Evolutionary conservation across 2,888 invertebrate genomes (phyloP), one percentile per base, ranked within the genome.

Genomic region (Eupithecia vulgata): DNA sequence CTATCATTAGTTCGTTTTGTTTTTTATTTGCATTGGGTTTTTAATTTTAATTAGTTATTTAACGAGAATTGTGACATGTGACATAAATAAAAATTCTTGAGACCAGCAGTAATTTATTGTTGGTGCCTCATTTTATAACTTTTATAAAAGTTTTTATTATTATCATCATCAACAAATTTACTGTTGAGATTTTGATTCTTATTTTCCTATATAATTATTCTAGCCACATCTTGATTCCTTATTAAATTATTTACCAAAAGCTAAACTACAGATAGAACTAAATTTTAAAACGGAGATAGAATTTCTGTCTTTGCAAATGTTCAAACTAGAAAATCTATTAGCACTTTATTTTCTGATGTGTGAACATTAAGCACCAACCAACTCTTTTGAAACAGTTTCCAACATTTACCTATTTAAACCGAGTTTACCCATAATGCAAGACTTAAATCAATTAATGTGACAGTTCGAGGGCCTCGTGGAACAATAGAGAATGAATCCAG

Each of bases 361-460:
- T 59, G 7, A 59, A 59, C 59, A 30, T 61, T 61, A 34, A 61
- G 7, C 34, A 34, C 17, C 64, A 64, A 17, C 15, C 34, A 61
- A 25, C n/a, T 59, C 68, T 66, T 69, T 70, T 68, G 72, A 61
- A 70, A 72, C 59, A 70, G 37, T 3, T 8, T 34, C 25, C 15
- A 65, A 64, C 67, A 70, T 70, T 70, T 66, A 72, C 67, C 64
- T 68, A 72, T 62, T 70, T 68, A 45, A 68, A 48, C 70, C 65
- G 48, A 66, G 75, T 70, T 70, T 68, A 57, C 40, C 68, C 76
- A 57, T 57, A 57, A 57, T 57, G 57, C 57, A 71, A 68, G 73
- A 79, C 72, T 81, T 83, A 84, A 83, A 86, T 86, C 84, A 84
- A 84, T 84, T 86, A 84, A 81, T 79, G 77, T 81, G 84, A 85